Percentiles rank a stretch among this genome's conserved stretches.
Evolutionary conservation across 1,140 invertebrate genomes (phyloP).

Genomic region (Pogonomyrmex barbatus): DNA sequence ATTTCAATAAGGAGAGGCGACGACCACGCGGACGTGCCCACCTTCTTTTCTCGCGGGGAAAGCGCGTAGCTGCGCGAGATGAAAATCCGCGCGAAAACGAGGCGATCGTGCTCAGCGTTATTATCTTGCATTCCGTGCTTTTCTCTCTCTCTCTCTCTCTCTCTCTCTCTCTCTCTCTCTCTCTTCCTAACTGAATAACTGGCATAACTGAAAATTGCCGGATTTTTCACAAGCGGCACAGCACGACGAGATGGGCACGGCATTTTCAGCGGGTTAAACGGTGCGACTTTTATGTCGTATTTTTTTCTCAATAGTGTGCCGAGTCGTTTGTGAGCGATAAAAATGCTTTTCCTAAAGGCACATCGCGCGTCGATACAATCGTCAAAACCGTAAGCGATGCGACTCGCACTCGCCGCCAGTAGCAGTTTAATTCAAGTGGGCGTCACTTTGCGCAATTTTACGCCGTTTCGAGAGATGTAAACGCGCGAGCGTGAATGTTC

Average conservation of each 20-base stretch:
- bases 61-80: constrained; percentile 44
- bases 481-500: constrained; percentile 44
- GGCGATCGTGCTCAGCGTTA: constrained; percentile 46
- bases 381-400: constrained; percentile 37
- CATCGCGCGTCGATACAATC: constrained; percentile 54
- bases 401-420: constrained; percentile 45
- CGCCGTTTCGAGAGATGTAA: constrained; percentile 43
- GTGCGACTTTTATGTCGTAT: constrained; percentile 20
- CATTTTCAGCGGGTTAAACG: constrained; percentile 14
- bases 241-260: background rate
- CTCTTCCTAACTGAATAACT: too few relatives aligned
- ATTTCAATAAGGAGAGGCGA: constrained; percentile 61
- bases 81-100: constrained; percentile 67
- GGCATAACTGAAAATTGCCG: constrained; percentile 40
- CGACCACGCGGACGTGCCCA: background rate
- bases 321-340: constrained; percentile 42
- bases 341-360: constrained; percentile 56
- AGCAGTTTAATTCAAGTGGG: constrained; percentile 50
- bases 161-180: too few relatives aligned
- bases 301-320: constrained; percentile 12
- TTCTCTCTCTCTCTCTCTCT: background rate
- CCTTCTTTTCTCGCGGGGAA: background rate
- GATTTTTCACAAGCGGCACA: constrained; percentile 29
- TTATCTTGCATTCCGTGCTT: constrained; percentile 43
- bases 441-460: constrained; percentile 60